Conservation (phyloP, 2,888 invertebrate genomes). For the Drosophila buzzatii region DNA sequence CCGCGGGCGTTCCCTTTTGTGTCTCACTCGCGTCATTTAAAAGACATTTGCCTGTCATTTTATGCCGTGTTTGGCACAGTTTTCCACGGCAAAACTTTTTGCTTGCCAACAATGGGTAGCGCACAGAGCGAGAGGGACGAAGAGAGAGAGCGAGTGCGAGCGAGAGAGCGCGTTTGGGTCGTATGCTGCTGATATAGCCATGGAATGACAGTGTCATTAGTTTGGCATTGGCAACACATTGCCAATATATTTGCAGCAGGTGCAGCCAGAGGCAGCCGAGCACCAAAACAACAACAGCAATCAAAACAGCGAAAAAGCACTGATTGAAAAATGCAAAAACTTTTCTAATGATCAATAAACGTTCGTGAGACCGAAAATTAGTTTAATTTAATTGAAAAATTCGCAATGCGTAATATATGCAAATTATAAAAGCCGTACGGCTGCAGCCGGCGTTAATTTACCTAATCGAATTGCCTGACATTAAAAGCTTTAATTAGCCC, state of each 20-base stretch:
- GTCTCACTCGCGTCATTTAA: constrained; percentile 82
- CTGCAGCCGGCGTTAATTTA: constrained; percentile 63
- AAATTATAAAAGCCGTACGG: constrained; percentile 63
- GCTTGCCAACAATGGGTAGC: constrained; percentile 62
- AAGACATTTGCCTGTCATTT: constrained; percentile 84
- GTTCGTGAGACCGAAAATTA: constrained; percentile 54
- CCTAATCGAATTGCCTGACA: constrained; percentile 68
- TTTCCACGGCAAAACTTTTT: constrained; percentile 64
- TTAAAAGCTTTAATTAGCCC: constrained; percentile 69
- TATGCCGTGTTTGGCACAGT: constrained; percentile 80
- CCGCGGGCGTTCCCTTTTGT: constrained; percentile 80
- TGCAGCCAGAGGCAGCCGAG: constrained; percentile 33
- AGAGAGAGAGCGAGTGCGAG: background rate
- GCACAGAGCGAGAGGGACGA: constrained; percentile 7
- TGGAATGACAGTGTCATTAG: constrained; percentile 69
- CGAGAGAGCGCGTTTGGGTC: constrained; percentile 3
- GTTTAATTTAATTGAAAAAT: constrained; percentile 72
- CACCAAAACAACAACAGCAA: constrained; percentile 21
- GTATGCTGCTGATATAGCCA: constrained; percentile 25
- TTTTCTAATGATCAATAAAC: constrained; percentile 56
- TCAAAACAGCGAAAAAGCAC: constrained; percentile 10
- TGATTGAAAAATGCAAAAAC: constrained; percentile 13
- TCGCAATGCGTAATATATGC: constrained; percentile 54
- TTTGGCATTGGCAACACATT: constrained; percentile 79
- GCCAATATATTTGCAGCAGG: constrained; percentile 79